Evolutionary conservation across 2,113 vertebrate species (phyloP), one percentile per base, ranked within the genome.

Genomic region (Rhabdomys dilectus): DNA sequence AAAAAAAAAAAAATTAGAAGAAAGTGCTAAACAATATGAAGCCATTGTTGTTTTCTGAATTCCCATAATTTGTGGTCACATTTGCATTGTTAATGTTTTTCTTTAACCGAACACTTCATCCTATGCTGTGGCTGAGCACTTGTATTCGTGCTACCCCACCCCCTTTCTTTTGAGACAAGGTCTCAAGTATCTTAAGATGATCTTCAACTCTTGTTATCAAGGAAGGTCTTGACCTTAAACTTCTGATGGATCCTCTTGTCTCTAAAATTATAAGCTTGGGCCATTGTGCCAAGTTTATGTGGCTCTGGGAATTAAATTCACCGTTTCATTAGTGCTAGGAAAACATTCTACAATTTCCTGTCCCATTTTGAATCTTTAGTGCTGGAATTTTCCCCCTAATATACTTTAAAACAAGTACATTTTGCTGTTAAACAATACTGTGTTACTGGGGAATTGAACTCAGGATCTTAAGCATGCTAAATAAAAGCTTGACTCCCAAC

Each of bases 1-100:
- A n/a, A n/a, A n/a, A n/a, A n/a, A n/a, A n/a, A n/a, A n/a, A n/a
- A n/a, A n/a, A 34, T 42, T 89, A 51, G 66, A 48, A 58, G 48
- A 94, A 94, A 82, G n/a, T 89, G 45, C 58, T 19, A 66, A 81
- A 94, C 53, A 73, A 51, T 19, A 64, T 80, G 56, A 80, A 53
- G 48, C 81, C 34, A n/a, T 53, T 36, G 62, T 73, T 73, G 73
- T 73, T 73, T 82, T 48, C 34, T 12, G 58, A 62, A 62, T 89
- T 81, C 56, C 51, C 31, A 8, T 89, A 24, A 29, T 82, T 36
- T 36, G 22, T 81, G 11, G 45, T 7, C 36, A 26, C 60, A 13
- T 66, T 77, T 81, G 48, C 22, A n/a, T 31, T 62, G 13, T 48
- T 77, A 66, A 72, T 76, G 26, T 64, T 29, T 78, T 70, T 58